Conservation (phyloP, 2,888 invertebrate species). For the Diarsia brunnea region DNA sequence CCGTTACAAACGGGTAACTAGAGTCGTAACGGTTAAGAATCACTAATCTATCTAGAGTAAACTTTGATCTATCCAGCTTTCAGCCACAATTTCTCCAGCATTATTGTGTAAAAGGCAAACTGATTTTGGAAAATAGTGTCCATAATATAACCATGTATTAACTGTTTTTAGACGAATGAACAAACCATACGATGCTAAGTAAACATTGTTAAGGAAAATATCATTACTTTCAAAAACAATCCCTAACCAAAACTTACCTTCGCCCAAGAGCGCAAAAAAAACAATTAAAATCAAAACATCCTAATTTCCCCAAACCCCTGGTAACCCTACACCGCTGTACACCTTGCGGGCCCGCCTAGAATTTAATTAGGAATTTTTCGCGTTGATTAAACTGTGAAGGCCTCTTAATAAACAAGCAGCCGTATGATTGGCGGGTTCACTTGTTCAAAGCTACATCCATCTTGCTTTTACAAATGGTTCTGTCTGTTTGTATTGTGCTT, state of each 20-base stretch:
- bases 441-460: conserved; percentile 52
- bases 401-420: conserved; percentile 77
- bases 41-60: too few relatives aligned
- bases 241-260: background rate
- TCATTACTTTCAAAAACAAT: background rate
- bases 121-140: background rate
- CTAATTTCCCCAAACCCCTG: conserved; percentile 42
- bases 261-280: background rate
- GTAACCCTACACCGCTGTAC: conserved; percentile 63
- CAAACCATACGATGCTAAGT: background rate
- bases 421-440: conserved; percentile 68
- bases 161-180: background rate
- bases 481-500: conserved; percentile 12
- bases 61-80: background rate
- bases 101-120: background rate
- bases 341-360: conserved; percentile 74
- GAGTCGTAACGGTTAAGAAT: too few relatives aligned
- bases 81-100: background rate
- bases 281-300: background rate
- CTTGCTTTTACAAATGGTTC: conserved; percentile 17
- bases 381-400: conserved; percentile 78
- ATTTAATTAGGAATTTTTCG: conserved; percentile 84
- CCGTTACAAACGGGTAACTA: too few relatives aligned
- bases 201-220: background rate
- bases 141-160: background rate